A percentile compares a stretch with the other conserved stretches of the same genome.
Conservation (phyloP, 2,113 vertebrate species). For the Brachyhypopomus occidentalis region DNA sequence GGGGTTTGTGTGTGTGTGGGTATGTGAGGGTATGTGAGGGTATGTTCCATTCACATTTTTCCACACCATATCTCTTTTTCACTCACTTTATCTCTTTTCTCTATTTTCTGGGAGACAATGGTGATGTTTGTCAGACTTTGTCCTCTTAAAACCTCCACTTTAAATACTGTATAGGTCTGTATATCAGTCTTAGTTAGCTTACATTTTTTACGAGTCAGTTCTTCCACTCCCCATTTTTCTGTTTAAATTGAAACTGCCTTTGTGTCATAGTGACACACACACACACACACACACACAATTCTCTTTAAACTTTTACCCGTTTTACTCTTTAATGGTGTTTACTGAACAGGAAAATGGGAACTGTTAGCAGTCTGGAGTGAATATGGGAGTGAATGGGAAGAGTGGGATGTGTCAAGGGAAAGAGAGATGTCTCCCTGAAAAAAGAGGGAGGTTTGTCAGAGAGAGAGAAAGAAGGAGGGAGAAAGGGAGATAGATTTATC, state of each 20-base stretch:
- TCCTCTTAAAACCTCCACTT: neutral
- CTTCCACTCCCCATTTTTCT: neutral
- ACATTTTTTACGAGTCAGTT: conserved; percentile 4
- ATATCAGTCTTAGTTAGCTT: neutral
- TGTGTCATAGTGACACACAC: neutral
- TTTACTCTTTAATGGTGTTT: conserved; percentile 66
- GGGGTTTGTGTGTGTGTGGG: no score
- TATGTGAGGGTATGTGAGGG: no score
- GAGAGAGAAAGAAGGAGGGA: conserved; percentile 13
- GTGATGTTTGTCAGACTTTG: neutral
- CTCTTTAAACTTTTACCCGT: conserved; percentile 52
- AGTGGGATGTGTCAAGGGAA: no score
- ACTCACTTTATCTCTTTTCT: neutral
- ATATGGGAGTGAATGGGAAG: neutral
- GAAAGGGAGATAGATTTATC: no score
- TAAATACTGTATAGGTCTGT: neutral
- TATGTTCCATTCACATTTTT: conserved; percentile 27
- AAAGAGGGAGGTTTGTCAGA: neutral
- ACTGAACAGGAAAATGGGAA: conserved; percentile 68
- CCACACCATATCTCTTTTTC: conserved; percentile 28
- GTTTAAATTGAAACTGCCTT: conserved; percentile 19
- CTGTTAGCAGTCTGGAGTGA: conserved; percentile 31
- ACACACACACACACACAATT: conserved; percentile 14
- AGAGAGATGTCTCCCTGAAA: neutral
- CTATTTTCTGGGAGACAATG: neutral